Evolutionary conservation across 1,140 invertebrate species (phyloP), one percentile per base, ranked within the genome.

Genomic region (Diorhabda carinulata): DNA sequence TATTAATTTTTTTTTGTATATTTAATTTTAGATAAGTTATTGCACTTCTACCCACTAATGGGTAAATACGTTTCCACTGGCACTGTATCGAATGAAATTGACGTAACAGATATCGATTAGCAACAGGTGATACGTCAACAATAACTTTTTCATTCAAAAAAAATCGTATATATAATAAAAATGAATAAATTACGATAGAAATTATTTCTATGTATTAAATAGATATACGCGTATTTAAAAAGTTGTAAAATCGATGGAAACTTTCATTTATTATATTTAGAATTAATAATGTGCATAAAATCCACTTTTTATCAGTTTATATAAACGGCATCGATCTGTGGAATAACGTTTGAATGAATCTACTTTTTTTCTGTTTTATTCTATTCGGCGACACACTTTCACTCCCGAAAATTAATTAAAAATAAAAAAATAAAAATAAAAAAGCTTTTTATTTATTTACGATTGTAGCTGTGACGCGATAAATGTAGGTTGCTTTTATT

Each of bases 371-470:
- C 25, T 25, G 25, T 25, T 25, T 60, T 41, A 60, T 60, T 60
- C 25, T 60, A 60, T 60, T 60, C 41, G n/a, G n/a, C 41, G 58
- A 60, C 58, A 60, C 41, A 60, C 58, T 60, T 60, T 60, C 58
- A 60, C 58, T 42, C 8, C 8, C 58, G 7, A 60, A 60, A 52
- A 52, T 52, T 52, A 8, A 52, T 8, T 4, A 8, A 52, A 52
- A 52, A 52, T 8, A 8, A 52, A 52, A 52, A 52, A 52, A 52
- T 52, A 52, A 52, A 52, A 52, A 52, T 0, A n/a, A 6, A 52
- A 60, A 60, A 56, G n/a, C 52, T 10, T 60, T 60, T 42, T 25
- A 60, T 60, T 60, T 42, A 60, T 60, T 7, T 25, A 60, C 58
- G n/a, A 60, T 6, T 42, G 10, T 25, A 60, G n/a, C 41, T 10